phyloP scores from a whole-genome alignment of 2,113 vertebrate species.

The Bucco capensis region DNA sequence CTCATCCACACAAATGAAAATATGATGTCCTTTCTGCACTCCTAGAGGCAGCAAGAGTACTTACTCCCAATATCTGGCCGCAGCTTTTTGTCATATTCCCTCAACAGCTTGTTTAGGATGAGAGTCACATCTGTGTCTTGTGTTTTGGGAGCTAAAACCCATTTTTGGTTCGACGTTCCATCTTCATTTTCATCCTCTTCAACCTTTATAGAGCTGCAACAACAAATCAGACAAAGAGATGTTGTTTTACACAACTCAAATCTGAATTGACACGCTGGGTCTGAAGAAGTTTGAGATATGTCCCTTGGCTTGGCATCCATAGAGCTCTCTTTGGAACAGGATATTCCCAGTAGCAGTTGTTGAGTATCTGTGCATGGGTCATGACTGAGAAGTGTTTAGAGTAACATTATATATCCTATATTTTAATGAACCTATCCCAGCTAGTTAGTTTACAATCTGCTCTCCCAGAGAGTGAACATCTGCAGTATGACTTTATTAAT shows the following conservation, averaged over 20 bases:
- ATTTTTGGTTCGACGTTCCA: slow-evolving; percentile 83
- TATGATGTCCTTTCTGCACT: background rate
- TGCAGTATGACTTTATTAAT: slow-evolving; percentile 23
- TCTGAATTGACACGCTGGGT: background rate
- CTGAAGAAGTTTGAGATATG: background rate
- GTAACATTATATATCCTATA: background rate
- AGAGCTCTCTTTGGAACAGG: background rate
- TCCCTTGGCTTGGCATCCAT: background rate
- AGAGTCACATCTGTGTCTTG: slow-evolving; percentile 88
- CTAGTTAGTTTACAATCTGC: background rate
- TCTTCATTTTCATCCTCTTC: slow-evolving; percentile 90
- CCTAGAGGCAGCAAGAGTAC: slow-evolving; percentile 18
- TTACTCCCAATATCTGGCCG: slow-evolving; percentile 94
- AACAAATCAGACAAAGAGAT: background rate
- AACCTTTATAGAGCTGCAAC: slow-evolving; percentile 75
- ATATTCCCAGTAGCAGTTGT: background rate
- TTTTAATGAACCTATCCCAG: background rate
- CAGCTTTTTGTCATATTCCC: slow-evolving; percentile 93
- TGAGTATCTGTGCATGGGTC: background rate
- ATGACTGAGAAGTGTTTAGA: background rate
- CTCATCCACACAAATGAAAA: background rate
- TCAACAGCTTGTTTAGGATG: slow-evolving; percentile 89
- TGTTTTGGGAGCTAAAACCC: slow-evolving; percentile 86
- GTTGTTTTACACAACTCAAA: background rate
- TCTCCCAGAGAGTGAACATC: background rate